Evolutionary conservation across 2,113 vertebrate genomes (phyloP).

Genomic region (Cygnus buccinator): DNA sequence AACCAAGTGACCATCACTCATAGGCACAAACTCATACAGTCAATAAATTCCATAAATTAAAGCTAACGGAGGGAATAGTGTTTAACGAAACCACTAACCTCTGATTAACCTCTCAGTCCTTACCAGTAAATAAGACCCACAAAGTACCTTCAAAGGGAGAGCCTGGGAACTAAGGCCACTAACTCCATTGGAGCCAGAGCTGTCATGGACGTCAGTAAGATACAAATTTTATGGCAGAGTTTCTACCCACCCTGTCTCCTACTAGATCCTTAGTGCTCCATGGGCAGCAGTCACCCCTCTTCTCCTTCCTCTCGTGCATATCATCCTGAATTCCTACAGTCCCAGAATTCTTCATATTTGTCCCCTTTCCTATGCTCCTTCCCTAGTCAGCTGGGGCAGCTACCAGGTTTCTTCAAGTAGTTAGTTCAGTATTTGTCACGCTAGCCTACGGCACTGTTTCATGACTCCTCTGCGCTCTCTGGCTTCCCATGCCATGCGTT

Average conservation of each 20-base stretch:
- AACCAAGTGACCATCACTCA: background rate
- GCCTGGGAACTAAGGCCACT: background rate
- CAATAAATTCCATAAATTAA: background rate
- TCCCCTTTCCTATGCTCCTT: background rate
- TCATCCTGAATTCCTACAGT: background rate
- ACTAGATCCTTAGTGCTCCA: background rate
- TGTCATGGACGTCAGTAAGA: background rate
- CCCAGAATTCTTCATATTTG: background rate
- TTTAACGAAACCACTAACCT: background rate
- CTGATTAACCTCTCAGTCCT: background rate
- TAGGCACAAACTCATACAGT: background rate
- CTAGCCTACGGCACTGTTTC: rapidly evolving
- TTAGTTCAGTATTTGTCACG: background rate
- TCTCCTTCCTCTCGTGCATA: background rate
- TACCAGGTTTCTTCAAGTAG: background rate
- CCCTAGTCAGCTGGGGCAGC: background rate
- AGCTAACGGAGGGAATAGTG: background rate
- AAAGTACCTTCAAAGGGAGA: background rate
- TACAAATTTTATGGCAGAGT: background rate
- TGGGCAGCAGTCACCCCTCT: background rate
- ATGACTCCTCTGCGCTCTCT: background rate
- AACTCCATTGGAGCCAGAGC: background rate
- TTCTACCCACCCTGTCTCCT: background rate
- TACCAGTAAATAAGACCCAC: background rate
- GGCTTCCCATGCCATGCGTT: background rate